Percentiles rank a stretch among this genome's conserved stretches.
Conservation (phyloP, 2,113 vertebrate species). For the Dendrocopos noguchii region DNA sequence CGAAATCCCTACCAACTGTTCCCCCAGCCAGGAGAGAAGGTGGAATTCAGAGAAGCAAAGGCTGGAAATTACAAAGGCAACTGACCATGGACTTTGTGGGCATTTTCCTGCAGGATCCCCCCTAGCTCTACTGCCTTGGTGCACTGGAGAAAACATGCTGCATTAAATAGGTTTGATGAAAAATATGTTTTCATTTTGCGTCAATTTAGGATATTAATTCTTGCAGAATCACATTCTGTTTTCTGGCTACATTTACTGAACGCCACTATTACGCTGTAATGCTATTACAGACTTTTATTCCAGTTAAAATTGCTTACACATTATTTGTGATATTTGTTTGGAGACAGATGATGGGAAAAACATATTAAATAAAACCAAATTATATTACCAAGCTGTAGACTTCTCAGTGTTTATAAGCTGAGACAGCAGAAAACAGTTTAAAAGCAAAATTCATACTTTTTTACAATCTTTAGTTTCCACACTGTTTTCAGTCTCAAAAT, state of each 20-base stretch:
- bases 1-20: background rate
- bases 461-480: background rate
- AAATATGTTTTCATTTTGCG: conserved; percentile 10
- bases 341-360: background rate
- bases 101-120: background rate
- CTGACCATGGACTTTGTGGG: background rate
- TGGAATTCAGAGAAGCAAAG: background rate
- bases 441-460: background rate
- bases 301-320: conserved; percentile 29
- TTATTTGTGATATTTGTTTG: conserved; percentile 16
- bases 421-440: background rate
- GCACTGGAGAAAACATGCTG: background rate
- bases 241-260: conserved; percentile 25
- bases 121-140: background rate
- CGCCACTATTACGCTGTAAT: background rate
- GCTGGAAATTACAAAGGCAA: background rate
- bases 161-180: background rate
- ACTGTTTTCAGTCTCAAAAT: background rate
- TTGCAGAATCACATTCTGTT: background rate
- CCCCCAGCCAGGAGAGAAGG: background rate
- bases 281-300: background rate
- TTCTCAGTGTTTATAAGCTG: background rate
- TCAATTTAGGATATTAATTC: conserved; percentile 2
- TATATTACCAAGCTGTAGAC: background rate
- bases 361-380: conserved; percentile 2